Conservation (phyloP, 37 sponge, comb jelly and placozoan genomes). For the Cladorhizidae sp. region DNA sequence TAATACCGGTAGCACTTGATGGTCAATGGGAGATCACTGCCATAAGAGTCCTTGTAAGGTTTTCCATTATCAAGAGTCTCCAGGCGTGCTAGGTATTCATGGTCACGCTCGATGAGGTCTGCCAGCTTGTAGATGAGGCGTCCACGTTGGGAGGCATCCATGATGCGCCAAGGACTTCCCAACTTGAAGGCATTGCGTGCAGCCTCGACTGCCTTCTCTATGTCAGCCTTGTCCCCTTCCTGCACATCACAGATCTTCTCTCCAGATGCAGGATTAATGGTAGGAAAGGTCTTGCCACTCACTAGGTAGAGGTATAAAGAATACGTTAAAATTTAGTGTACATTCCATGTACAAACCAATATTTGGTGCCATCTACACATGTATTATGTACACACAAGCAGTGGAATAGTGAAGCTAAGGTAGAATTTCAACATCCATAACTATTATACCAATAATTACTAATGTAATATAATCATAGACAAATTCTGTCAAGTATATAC, state of each 20-base stretch:
- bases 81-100: conserved; percentile 89
- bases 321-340: too few species aligned
- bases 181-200: conserved; percentile 88
- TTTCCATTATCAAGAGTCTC: conserved; percentile 99
- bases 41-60: conserved; percentile 73
- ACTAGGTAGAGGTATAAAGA: conserved; percentile 7
- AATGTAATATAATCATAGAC: too few species aligned
- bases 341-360: too few species aligned
- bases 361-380: too few species aligned
- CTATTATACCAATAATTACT: too few species aligned
- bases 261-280: conserved; percentile 91
- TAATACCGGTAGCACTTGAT: conserved; percentile 93
- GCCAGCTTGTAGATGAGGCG: conserved; percentile 89
- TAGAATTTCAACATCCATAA: too few species aligned
- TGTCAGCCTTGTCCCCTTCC: conserved; percentile 98
- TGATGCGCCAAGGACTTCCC: conserved; percentile 93
- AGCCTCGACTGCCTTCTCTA: conserved; percentile 93
- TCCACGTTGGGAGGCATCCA: conserved; percentile 96
- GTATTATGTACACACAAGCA: too few species aligned
- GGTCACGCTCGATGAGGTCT: conserved; percentile 92
- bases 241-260: conserved; percentile 95
- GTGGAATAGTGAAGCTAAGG: too few species aligned
- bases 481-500: too few species aligned
- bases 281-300: conserved; percentile 96
- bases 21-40: conserved; percentile 67